These are phyloP conservation scores for Tupaia chinensis DNA, from an alignment of 2,113 vertebrate genomes.

Conservation along the genomic window DNA sequence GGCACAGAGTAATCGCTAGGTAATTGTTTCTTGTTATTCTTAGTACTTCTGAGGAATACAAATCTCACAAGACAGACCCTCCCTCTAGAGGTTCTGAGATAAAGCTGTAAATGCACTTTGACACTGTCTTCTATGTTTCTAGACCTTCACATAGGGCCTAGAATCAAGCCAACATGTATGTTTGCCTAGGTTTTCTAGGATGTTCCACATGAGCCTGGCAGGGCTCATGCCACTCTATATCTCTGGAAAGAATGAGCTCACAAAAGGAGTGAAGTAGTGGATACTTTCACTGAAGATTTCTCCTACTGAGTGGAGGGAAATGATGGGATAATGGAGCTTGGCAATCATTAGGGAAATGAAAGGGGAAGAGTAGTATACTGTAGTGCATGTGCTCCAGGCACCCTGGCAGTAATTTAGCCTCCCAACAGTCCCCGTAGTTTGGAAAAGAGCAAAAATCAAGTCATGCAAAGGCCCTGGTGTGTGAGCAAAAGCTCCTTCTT, in stretches of 20 bases:
- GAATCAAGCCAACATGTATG: background rate
- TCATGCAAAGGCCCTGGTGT: background rate
- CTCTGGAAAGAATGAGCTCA: slow-evolving; percentile 36
- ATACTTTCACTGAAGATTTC: slow-evolving; percentile 9
- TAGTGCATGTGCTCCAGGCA: background rate
- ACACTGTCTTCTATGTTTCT: background rate
- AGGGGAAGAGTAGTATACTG: background rate
- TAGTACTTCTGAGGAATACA: slow-evolving; percentile 48
- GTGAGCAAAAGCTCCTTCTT: slow-evolving; percentile 31
- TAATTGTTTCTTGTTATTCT: slow-evolving; percentile 27
- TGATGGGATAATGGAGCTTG: background rate
- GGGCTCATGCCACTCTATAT: background rate
- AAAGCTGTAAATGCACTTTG: background rate
- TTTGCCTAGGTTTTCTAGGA: background rate
- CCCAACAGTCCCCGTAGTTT: background rate
- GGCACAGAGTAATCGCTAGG: background rate
- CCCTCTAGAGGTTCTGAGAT: background rate
- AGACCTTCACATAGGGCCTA: background rate
- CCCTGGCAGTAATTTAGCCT: slow-evolving; percentile 23
- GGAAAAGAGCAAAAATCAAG: slow-evolving; percentile 9
- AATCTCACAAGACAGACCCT: background rate
- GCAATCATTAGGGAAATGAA: background rate
- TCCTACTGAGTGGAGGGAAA: background rate
- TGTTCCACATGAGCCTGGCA: background rate
- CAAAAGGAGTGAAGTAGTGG: background rate